phyloP scores from a whole-genome alignment of 2,113 vertebrate species.

The Jaculus jaculus region DNA sequence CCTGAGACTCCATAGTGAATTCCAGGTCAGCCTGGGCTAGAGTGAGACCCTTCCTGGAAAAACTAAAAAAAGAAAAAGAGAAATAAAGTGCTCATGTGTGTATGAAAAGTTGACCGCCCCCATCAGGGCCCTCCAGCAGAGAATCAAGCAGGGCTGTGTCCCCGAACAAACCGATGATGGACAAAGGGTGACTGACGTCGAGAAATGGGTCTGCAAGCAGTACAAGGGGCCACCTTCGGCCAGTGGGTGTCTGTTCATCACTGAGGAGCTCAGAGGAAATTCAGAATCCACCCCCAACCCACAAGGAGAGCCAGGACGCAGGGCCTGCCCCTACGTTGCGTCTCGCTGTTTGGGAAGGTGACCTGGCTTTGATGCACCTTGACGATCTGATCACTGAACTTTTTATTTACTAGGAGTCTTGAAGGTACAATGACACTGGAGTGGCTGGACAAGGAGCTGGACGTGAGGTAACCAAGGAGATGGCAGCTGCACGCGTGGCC shows the following conservation, averaged over 20 bases:
- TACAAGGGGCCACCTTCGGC: not conserved
- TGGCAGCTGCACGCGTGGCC: too few relatives aligned
- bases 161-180: rapidly evolving
- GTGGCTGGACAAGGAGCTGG: not conserved
- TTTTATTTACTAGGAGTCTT: not conserved
- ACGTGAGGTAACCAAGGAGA: too few relatives aligned
- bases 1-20: too few relatives aligned
- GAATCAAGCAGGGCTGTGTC: not conserved
- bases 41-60: too few relatives aligned
- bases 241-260: not conserved
- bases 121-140: not conserved
- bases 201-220: not conserved
- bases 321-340: too few relatives aligned
- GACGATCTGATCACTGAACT: not conserved
- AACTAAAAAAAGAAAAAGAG: too few relatives aligned
- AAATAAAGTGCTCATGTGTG: not conserved
- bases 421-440: too few relatives aligned
- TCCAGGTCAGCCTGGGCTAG: too few relatives aligned
- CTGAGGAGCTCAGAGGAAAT: not conserved
- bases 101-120: not conserved
- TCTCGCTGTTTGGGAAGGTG: not conserved
- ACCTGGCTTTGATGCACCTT: not conserved
- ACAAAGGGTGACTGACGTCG: not conserved
- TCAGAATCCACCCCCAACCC: not conserved
- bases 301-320: not conserved